Evolutionary conservation across 2,888 invertebrate species (phyloP).

Genomic region (Polyommatus icarus): DNA sequence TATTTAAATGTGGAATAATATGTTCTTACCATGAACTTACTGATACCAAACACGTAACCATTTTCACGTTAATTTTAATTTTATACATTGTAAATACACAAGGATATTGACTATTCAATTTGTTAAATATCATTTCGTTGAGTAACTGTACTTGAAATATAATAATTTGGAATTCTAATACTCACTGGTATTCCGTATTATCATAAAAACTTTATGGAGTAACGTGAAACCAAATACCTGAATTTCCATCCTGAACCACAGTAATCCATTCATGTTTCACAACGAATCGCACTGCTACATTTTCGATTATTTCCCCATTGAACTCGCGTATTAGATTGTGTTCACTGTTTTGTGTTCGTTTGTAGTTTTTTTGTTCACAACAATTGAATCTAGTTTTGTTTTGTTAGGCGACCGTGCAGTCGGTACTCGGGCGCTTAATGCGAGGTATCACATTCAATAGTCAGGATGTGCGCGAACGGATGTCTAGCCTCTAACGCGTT

Average conservation of each 20-base stretch:
- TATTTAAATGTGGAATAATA: constrained; percentile 36
- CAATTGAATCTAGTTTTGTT: constrained; percentile 71
- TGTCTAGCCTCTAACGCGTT: constrained; percentile 48
- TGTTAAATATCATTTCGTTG: not conserved
- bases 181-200: not conserved
- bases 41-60: not conserved
- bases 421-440: constrained; percentile 60
- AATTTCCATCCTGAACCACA: not conserved
- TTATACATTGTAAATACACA: not conserved
- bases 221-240: constrained; percentile 1
- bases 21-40: not conserved
- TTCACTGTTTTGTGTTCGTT: constrained; percentile 64
- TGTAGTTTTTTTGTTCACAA: constrained; percentile 72
- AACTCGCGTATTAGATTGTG: constrained; percentile 35
- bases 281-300: constrained; percentile 16
- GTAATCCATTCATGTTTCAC: constrained; percentile 11
- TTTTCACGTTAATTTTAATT: not conserved
- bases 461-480: constrained; percentile 62
- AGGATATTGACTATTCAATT: not conserved
- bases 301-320: constrained; percentile 37
- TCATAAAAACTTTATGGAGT: not conserved
- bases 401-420: constrained; percentile 67
- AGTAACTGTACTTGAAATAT: not conserved
- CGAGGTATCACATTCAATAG: constrained; percentile 54
- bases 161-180: not conserved